Conservation (phyloP, 2,113 vertebrate species). For the Ardeotis arabs region DNA sequence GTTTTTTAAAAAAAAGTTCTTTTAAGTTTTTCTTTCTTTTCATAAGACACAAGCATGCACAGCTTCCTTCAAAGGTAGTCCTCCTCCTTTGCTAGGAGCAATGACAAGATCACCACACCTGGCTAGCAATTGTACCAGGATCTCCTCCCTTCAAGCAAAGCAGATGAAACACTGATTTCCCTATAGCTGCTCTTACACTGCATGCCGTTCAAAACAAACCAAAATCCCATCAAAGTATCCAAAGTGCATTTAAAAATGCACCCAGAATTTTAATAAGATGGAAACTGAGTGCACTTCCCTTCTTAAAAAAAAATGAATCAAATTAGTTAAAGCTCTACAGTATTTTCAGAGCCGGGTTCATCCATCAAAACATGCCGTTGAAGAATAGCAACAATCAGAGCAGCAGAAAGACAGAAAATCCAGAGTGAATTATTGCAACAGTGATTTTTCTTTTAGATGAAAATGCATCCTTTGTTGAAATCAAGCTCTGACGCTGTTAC, state of each 20-base stretch:
- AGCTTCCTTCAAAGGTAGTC: conserved; percentile 25
- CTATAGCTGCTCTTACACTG: not conserved
- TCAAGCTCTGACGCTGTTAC: not conserved
- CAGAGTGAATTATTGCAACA: not conserved
- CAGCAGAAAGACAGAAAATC: not conserved
- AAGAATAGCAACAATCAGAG: not conserved
- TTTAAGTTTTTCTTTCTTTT: conserved; percentile 56
- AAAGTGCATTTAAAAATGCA: not conserved
- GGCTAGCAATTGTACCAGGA: not conserved
- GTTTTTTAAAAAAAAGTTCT: not conserved
- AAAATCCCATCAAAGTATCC: not conserved
- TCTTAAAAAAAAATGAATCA: not conserved
- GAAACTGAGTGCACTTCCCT: not conserved
- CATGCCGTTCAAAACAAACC: not conserved
- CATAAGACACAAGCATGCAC: not conserved
- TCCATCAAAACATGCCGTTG: not conserved
- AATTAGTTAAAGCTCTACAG: not conserved
- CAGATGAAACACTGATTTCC: not conserved
- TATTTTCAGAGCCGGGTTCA: not conserved
- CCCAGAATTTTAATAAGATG: not conserved
- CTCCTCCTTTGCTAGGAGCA: conserved; percentile 20
- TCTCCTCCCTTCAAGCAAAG: not conserved
- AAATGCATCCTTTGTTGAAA: not conserved
- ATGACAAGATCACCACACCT: conserved; percentile 33
- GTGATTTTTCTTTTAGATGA: not conserved